Evolutionary conservation across 2,888 invertebrate genomes (phyloP).

Genomic region (Caradrina clavipalpis): DNA sequence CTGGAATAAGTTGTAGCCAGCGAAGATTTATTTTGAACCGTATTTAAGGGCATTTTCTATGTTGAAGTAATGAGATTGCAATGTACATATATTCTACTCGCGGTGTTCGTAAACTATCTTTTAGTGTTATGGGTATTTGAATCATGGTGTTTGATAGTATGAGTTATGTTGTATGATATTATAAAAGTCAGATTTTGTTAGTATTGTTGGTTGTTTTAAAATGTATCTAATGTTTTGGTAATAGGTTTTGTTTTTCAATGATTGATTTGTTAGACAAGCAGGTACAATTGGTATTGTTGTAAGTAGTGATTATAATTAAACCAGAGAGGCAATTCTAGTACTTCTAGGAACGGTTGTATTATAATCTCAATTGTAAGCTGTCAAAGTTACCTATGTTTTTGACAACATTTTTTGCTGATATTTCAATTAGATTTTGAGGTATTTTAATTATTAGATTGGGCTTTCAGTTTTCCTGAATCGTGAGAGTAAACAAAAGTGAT

Average conservation of each 20-base stretch:
- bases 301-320: neutral
- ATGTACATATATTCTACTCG: constrained; percentile 45
- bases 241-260: neutral
- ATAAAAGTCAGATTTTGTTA: constrained; percentile 32
- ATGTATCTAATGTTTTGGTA: too few relatives aligned
- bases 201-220: constrained; percentile 2
- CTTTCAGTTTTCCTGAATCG: neutral
- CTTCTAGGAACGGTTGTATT: too few relatives aligned
- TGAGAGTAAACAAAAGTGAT: too few relatives aligned
- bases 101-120: constrained; percentile 49
- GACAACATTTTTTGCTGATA: too few relatives aligned
- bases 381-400: too few relatives aligned
- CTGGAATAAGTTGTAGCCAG: constrained; percentile 68
- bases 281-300: neutral
- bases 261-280: neutral
- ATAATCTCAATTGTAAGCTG: too few relatives aligned
- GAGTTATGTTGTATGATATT: constrained; percentile 22
- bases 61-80: constrained; percentile 54
- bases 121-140: constrained; percentile 50
- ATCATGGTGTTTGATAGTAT: constrained; percentile 17
- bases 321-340: too few relatives aligned
- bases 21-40: constrained; percentile 61
- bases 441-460: too few relatives aligned
- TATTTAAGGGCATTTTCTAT: constrained; percentile 58
- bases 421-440: too few relatives aligned